Evolutionary conservation across 2,888 invertebrate species (phyloP).

Genomic region (Stenoptilia bipunctidactyla): DNA sequence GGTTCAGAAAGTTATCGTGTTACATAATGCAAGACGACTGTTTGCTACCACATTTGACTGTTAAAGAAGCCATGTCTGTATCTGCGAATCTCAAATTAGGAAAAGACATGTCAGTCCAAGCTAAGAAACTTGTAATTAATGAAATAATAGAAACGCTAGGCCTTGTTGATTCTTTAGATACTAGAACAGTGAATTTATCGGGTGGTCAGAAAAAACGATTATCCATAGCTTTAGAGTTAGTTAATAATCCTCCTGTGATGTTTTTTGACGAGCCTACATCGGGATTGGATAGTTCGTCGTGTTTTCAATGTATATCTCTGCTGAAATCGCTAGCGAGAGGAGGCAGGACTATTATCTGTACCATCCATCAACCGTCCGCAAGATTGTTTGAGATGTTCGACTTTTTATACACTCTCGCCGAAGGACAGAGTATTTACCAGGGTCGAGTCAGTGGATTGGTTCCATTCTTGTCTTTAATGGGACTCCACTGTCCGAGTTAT

Average conservation of each 20-base stretch:
- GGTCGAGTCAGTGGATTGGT: conserved; percentile 87
- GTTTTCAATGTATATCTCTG: conserved; percentile 91
- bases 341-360: conserved; percentile 92
- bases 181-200: conserved; percentile 84
- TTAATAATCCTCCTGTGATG: conserved; percentile 97
- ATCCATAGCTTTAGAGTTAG: conserved; percentile 92
- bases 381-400: conserved; percentile 97
- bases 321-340: conserved; percentile 90
- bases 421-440: conserved; percentile 94
- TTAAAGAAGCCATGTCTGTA: conserved; percentile 93
- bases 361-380: conserved; percentile 97
- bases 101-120: conserved; percentile 77
- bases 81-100: conserved; percentile 94
- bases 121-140: conserved; percentile 84
- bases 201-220: conserved; percentile 93
- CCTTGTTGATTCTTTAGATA: conserved; percentile 83
- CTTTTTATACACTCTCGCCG: conserved; percentile 89
- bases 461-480: conserved; percentile 88
- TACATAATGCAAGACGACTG: conserved; percentile 98
- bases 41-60: conserved; percentile 89
- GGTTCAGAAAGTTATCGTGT: conserved; percentile 93
- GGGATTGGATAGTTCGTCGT: conserved; percentile 94
- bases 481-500: conserved; percentile 91
- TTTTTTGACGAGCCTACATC: conserved; percentile 96
- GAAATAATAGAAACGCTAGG: conserved; percentile 90